phyloP scores from a whole-genome alignment of 2,888 invertebrate species.

The Eupithecia exiguata region DNA sequence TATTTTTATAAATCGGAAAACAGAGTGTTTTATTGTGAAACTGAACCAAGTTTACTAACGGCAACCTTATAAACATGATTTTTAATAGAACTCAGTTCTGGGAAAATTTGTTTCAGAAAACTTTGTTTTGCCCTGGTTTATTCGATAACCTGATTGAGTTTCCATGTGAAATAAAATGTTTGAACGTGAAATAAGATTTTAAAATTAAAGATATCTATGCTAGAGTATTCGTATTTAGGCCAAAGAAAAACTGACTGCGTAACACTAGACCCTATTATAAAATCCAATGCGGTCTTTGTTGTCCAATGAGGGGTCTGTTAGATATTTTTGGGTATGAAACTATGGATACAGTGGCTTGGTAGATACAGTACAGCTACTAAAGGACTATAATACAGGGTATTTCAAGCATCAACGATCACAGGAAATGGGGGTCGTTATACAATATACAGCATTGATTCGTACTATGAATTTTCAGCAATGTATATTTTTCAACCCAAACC shows the following conservation, averaged over 20 bases:
- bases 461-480: neutral
- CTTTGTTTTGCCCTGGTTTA: neutral
- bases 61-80: neutral
- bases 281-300: neutral
- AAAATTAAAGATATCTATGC: neutral
- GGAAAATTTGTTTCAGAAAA: neutral
- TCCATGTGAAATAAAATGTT: neutral
- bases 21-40: neutral
- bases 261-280: neutral
- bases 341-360: no score
- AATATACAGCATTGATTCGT: neutral
- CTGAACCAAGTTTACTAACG: neutral
- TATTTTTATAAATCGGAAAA: neutral
- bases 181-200: neutral
- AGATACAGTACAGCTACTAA: no score
- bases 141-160: neutral
- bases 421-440: neutral
- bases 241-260: neutral
- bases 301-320: no score
- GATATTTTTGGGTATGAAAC: no score
- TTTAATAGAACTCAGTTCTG: neutral
- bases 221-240: no score
- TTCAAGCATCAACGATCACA: no score
- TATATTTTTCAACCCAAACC: neutral
- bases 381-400: no score